Evolutionary conservation across 2,113 vertebrate genomes (phyloP).

Genomic region (Tachysurus fulvidraco): DNA sequence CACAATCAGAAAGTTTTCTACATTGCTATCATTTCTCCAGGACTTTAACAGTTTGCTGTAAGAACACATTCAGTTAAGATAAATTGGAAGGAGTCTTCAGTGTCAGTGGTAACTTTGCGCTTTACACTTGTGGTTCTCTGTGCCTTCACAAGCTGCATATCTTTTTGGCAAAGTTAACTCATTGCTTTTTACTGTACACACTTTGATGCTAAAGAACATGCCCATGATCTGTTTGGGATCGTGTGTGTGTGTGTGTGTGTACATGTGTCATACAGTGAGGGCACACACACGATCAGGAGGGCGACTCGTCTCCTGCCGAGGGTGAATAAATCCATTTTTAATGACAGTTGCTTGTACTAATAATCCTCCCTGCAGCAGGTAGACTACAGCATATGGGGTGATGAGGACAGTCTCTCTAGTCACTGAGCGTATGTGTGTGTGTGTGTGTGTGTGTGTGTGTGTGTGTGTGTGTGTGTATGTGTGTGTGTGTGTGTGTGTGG

Average conservation of each 20-base stretch:
- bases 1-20: background rate
- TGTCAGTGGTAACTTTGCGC: background rate
- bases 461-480: slow-evolving; percentile 49
- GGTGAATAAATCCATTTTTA: slow-evolving; percentile 65
- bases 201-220: background rate
- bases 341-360: slow-evolving; percentile 60
- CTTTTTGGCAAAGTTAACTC: background rate
- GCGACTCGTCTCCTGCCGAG: slow-evolving; percentile 39
- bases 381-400: slow-evolving; percentile 70
- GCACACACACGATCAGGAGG: slow-evolving; percentile 35
- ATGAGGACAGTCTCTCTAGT: slow-evolving; percentile 55
- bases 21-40: background rate
- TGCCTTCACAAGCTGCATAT: background rate
- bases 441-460: slow-evolving; percentile 32
- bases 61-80: background rate
- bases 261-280: slow-evolving; percentile 26
- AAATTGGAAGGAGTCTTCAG: background rate
- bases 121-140: background rate
- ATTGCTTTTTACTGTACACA: background rate
- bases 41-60: background rate
- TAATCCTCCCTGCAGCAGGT: slow-evolving; percentile 59
- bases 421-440: slow-evolving; percentile 65
- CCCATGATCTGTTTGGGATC: background rate
- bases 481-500: slow-evolving; percentile 34
- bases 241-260: slow-evolving; percentile 9